Evolutionary conservation across 1,140 invertebrate species (phyloP).

Genomic region (Drosophila littoralis): DNA sequence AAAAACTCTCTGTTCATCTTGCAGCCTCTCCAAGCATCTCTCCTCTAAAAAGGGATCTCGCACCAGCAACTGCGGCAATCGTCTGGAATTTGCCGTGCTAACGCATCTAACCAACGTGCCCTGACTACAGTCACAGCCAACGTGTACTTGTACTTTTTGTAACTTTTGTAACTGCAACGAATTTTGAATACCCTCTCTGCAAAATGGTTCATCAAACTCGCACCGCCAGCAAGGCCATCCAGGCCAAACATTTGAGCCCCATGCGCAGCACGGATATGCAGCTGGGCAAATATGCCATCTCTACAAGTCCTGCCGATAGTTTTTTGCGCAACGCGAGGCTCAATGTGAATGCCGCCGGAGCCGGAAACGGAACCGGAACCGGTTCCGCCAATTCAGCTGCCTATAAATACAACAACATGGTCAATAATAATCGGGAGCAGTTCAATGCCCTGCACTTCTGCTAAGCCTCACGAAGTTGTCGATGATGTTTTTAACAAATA

Average conservation of each 20-base stretch:
- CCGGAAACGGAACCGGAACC: background rate
- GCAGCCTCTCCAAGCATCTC: constrained; percentile 79
- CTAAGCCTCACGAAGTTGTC: constrained; percentile 28
- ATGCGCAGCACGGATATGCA: constrained; percentile 62
- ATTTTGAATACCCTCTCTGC: background rate
- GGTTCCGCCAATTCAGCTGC: constrained; percentile 31
- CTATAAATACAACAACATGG: constrained; percentile 79
- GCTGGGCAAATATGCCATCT: constrained; percentile 62
- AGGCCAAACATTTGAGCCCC: constrained; percentile 77
- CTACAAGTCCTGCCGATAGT: constrained; percentile 64
- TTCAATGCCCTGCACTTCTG: constrained; percentile 81
- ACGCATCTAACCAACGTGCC: constrained; percentile 78
- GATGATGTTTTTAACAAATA: constrained; percentile 55
- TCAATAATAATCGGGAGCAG: constrained; percentile 74
- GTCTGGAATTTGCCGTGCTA: constrained; percentile 79
- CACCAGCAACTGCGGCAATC: constrained; percentile 80
- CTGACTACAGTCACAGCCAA: constrained; percentile 41
- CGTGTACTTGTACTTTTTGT: constrained; percentile 1
- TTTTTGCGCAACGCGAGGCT: constrained; percentile 55
- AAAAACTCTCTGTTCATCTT: background rate
- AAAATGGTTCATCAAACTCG: constrained; percentile 79
- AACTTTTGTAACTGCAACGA: constrained; percentile 19
- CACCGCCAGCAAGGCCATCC: constrained; percentile 68
- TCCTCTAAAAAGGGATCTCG: constrained; percentile 82
- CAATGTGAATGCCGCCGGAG: constrained; percentile 26